These are phyloP conservation scores for Zosterops hypoxanthus DNA, from an alignment of 2,113 vertebrate genomes.

Conservation along the genomic window DNA sequence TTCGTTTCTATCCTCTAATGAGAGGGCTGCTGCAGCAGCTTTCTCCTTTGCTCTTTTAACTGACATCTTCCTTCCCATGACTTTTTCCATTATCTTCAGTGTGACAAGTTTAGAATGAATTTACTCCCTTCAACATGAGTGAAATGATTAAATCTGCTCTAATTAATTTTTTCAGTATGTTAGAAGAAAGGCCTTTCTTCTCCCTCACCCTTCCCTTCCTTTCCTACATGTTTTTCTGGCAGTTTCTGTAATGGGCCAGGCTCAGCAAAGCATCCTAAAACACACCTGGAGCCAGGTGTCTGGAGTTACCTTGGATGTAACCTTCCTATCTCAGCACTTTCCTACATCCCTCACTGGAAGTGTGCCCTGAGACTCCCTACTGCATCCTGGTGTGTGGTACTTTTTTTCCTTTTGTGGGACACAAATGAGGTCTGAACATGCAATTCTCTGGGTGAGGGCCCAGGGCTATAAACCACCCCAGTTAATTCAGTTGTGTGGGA, in stretches of 20 bases:
- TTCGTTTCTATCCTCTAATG: not conserved
- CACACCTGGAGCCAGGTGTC: not conserved
- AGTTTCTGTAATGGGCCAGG: not conserved
- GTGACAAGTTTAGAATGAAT: not conserved
- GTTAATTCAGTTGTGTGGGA: not conserved
- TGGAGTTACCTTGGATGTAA: not conserved
- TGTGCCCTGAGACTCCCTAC: not conserved
- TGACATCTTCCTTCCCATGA: slow-evolving; percentile 13
- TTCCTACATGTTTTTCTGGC: not conserved
- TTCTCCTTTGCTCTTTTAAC: slow-evolving; percentile 3
- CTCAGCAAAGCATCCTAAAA: not conserved
- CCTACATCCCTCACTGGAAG: not conserved
- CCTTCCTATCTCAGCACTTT: not conserved
- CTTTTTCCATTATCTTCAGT: not conserved
- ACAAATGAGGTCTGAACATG: not conserved
- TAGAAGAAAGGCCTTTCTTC: not conserved
- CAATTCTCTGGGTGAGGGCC: not conserved
- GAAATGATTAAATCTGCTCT: not conserved
- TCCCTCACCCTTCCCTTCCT: not conserved
- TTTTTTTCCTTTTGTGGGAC: too few relatives aligned
- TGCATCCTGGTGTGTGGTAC: not conserved
- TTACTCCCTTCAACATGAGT: not conserved
- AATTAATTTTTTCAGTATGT: not conserved
- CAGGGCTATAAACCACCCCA: not conserved
- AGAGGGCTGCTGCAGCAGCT: not conserved